A percentile compares a stretch with the other conserved stretches of the same genome.
These are phyloP conservation scores for Hymenopus coronatus DNA, from an alignment of 2,888 invertebrate genomes.

Conservation along the genomic window DNA sequence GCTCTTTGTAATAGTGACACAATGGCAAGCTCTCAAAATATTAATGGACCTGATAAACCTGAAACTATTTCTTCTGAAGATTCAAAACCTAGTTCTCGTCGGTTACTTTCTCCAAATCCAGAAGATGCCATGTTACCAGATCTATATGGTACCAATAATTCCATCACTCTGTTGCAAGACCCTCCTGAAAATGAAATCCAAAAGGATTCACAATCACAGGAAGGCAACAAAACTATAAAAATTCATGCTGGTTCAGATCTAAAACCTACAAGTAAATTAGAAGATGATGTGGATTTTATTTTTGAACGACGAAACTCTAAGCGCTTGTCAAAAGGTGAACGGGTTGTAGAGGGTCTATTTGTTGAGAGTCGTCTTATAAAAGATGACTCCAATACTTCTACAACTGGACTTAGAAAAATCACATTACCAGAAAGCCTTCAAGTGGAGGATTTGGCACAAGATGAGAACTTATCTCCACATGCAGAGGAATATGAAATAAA, in stretches of 20 bases:
- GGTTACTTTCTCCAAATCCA: slow-evolving; percentile 24
- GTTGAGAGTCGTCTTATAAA: slow-evolving; percentile 38
- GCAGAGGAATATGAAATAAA: not conserved
- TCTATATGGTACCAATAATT: not conserved
- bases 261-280: not conserved
- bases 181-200: not conserved
- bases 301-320: slow-evolving; percentile 32
- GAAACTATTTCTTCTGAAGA: not conserved
- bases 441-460: not conserved
- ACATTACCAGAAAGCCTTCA: slow-evolving; percentile 17
- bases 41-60: not conserved
- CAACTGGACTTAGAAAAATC: slow-evolving; percentile 10
- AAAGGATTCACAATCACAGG: not conserved
- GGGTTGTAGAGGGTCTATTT: slow-evolving; percentile 39
- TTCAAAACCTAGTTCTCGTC: not conserved
- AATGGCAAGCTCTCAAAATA: not conserved
- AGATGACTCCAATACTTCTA: slow-evolving; percentile 12
- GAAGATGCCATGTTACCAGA: slow-evolving; percentile 21
- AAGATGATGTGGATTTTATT: slow-evolving; percentile 33
- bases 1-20: not conserved
- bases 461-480: not conserved
- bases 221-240: not conserved
- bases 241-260: not conserved
- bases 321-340: slow-evolving; percentile 34
- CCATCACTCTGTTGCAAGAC: not conserved